Percentiles rank a stretch among this genome's conserved stretches.
Conservation (phyloP, 2,888 invertebrate species). For the Cantharis rufa region DNA sequence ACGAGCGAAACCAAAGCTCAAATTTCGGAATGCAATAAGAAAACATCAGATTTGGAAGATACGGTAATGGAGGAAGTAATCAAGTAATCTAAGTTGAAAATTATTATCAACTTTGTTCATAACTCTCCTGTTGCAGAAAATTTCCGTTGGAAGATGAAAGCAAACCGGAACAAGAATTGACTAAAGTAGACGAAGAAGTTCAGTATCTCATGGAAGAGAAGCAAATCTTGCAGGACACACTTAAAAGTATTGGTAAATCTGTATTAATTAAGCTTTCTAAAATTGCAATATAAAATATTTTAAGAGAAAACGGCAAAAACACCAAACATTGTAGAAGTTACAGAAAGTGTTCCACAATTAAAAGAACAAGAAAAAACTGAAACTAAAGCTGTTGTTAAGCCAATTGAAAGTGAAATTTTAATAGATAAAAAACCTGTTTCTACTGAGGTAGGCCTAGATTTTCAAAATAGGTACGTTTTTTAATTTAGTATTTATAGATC, state of each 20-base stretch:
- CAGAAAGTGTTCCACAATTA: slow-evolving; percentile 7
- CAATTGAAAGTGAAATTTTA: slow-evolving; percentile 29
- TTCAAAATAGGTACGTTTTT: slow-evolving; percentile 1
- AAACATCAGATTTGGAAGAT: slow-evolving; percentile 51
- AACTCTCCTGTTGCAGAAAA: slow-evolving; percentile 40
- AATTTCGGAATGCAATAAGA: slow-evolving; percentile 49
- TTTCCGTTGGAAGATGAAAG: slow-evolving; percentile 41
- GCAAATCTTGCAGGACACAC: slow-evolving; percentile 47
- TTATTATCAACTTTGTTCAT: background rate
- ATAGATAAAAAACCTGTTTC: slow-evolving; percentile 30
- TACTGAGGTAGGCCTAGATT: slow-evolving; percentile 17
- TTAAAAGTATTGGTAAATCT: slow-evolving; percentile 36
- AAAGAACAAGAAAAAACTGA: background rate
- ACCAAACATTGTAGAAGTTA: slow-evolving; percentile 9
- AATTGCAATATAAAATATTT: background rate
- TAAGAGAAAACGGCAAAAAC: slow-evolving; percentile 13
- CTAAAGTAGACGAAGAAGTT: slow-evolving; percentile 41
- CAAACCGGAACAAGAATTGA: slow-evolving; percentile 23
- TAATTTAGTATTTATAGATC: slow-evolving; percentile 47
- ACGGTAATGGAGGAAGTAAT: slow-evolving; percentile 56
- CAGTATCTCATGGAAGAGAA: slow-evolving; percentile 51
- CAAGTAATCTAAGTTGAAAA: slow-evolving; percentile 42
- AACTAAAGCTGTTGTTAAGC: background rate
- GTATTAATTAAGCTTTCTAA: background rate
- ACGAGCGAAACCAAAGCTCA: slow-evolving; percentile 29